phyloP scores from a whole-genome alignment of 2,113 vertebrate species.

The Oreochromis niloticus region DNA sequence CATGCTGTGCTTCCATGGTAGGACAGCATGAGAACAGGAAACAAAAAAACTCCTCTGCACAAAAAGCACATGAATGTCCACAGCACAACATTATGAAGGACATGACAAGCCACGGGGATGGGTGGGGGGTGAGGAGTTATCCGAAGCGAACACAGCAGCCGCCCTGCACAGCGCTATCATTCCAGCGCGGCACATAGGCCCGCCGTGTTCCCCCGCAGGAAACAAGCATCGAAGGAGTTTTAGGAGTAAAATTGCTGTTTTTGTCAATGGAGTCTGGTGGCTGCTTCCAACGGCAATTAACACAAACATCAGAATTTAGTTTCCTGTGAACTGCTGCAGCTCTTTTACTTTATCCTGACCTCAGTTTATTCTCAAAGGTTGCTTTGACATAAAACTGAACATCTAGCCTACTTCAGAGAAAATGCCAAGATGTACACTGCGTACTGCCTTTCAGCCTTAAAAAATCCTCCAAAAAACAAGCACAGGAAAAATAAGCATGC shows the following conservation, averaged over 20 bases:
- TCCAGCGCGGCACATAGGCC: no score
- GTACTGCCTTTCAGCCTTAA: not conserved
- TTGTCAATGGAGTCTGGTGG: not conserved
- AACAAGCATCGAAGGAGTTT: no score
- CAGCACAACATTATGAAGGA: no score
- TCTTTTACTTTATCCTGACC: not conserved
- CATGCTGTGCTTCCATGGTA: no score
- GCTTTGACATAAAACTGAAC: not conserved
- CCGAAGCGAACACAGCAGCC: no score
- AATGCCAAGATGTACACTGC: not conserved
- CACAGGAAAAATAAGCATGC: not conserved
- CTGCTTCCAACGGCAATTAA: not conserved
- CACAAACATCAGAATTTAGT: not conserved
- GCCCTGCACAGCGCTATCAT: no score
- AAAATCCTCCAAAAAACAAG: not conserved
- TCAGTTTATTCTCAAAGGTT: not conserved
- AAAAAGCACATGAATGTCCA: no score
- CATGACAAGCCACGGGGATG: no score
- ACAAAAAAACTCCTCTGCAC: no score
- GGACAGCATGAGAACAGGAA: no score
- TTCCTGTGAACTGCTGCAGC: not conserved
- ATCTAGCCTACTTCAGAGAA: not conserved
- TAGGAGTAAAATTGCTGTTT: not conserved
- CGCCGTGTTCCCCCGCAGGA: no score
- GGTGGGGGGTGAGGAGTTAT: no score